These are phyloP conservation scores for Pluvialis apricaria DNA, from an alignment of 2,113 vertebrate species.

Conservation along the genomic window DNA sequence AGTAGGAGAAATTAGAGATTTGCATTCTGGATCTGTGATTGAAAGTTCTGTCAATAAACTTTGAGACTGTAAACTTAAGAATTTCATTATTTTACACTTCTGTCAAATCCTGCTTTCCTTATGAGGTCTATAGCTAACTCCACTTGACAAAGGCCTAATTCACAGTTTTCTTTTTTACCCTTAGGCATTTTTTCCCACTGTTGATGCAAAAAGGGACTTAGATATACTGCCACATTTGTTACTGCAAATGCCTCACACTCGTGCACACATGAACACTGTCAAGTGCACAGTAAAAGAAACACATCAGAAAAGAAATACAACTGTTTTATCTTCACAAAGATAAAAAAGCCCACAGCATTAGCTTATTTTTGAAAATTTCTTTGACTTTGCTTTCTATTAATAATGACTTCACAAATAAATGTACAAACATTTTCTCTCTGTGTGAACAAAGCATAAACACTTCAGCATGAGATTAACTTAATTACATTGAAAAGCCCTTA, in stretches of 20 bases:
- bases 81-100: not conserved
- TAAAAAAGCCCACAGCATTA: not conserved
- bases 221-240: slow-evolving; percentile 10
- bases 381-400: not conserved
- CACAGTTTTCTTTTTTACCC: not conserved
- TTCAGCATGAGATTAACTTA: not conserved
- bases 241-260: not conserved
- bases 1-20: not conserved
- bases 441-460: not conserved
- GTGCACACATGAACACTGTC: not conserved
- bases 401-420: not conserved
- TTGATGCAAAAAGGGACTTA: not conserved
- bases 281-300: not conserved
- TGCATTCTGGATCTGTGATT: not conserved
- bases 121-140: not conserved
- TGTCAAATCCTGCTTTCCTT: not conserved
- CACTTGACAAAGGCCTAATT: slow-evolving; percentile 29
- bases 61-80: not conserved
- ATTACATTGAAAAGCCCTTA: not conserved
- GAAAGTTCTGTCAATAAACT: not conserved
- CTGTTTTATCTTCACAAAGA: not conserved
- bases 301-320: not conserved
- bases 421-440: not conserved
- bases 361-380: not conserved
- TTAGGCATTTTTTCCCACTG: not conserved